These are phyloP conservation scores for Hofmannophila pseudospretella DNA, from an alignment of 2,888 invertebrate species.

Conservation along the genomic window DNA sequence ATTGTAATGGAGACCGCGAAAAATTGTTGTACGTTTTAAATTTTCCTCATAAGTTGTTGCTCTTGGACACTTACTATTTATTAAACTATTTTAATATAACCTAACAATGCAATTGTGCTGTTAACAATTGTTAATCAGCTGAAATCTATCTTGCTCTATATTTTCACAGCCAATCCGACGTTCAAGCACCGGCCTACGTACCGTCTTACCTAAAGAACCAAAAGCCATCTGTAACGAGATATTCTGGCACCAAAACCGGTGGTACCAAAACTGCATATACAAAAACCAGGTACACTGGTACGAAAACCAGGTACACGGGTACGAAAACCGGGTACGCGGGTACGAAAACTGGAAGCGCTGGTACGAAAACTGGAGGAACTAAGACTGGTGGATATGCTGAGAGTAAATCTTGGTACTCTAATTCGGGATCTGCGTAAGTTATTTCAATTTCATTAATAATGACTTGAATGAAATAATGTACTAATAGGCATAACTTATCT, in stretches of 20 bases:
- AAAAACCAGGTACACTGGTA: slow-evolving; percentile 24
- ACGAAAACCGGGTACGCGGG: slow-evolving; percentile 28
- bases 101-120: no score
- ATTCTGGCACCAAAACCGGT: slow-evolving; percentile 17
- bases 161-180: slow-evolving; percentile 55
- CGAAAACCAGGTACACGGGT: slow-evolving; percentile 25
- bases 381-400: slow-evolving; percentile 34
- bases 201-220: slow-evolving; percentile 46
- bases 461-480: background rate
- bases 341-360: slow-evolving; percentile 22
- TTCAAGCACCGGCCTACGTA: slow-evolving; percentile 53
- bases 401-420: slow-evolving; percentile 42
- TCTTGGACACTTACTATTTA: no score
- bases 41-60: no score
- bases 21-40: no score
- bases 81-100: no score
- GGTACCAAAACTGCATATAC: slow-evolving; percentile 34
- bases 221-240: slow-evolving; percentile 21
- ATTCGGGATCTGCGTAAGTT: slow-evolving; percentile 45
- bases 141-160: background rate
- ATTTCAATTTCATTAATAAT: background rate
- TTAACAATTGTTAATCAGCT: no score
- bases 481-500: background rate
- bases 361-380: slow-evolving; percentile 19
- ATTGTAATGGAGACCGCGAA: no score